phyloP scores from a whole-genome alignment of 2,113 vertebrate genomes.

The Tachysurus vachellii region DNA sequence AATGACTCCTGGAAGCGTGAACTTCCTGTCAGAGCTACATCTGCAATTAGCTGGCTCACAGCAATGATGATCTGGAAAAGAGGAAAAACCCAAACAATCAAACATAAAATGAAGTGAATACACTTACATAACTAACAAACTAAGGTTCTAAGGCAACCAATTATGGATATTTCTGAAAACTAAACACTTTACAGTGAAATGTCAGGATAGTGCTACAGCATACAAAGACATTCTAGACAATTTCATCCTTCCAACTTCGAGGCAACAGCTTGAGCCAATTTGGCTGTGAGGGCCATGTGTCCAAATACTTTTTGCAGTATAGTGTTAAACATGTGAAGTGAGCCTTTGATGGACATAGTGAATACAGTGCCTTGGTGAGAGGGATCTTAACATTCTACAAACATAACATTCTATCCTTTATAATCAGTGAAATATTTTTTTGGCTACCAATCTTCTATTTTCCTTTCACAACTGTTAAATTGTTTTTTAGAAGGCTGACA shows the following conservation, averaged over 20 bases:
- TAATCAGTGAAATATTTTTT: not conserved
- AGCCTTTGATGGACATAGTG: no score
- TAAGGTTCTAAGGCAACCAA: not conserved
- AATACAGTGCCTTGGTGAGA: not conserved
- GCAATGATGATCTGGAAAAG: constrained; percentile 91
- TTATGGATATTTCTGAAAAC: not conserved
- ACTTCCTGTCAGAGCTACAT: constrained; percentile 90
- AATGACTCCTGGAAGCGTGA: constrained; percentile 96
- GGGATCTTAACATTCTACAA: not conserved
- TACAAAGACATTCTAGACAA: not conserved
- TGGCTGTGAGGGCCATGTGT: no score
- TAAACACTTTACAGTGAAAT: not conserved
- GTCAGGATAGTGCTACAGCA: not conserved
- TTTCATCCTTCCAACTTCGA: not conserved
- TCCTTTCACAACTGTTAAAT: no score
- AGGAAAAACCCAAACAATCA: not conserved
- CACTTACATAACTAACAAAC: not conserved
- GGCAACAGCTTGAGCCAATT: not conserved
- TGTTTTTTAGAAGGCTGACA: not conserved
- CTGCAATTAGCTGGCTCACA: constrained; percentile 94
- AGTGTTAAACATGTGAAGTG: no score
- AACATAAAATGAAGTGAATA: not conserved
- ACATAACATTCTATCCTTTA: not conserved
- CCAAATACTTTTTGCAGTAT: no score
- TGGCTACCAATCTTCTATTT: not conserved